These are phyloP conservation scores for Elymnias hypermnestra DNA, from an alignment of 1,140 invertebrate genomes.

Conservation along the genomic window DNA sequence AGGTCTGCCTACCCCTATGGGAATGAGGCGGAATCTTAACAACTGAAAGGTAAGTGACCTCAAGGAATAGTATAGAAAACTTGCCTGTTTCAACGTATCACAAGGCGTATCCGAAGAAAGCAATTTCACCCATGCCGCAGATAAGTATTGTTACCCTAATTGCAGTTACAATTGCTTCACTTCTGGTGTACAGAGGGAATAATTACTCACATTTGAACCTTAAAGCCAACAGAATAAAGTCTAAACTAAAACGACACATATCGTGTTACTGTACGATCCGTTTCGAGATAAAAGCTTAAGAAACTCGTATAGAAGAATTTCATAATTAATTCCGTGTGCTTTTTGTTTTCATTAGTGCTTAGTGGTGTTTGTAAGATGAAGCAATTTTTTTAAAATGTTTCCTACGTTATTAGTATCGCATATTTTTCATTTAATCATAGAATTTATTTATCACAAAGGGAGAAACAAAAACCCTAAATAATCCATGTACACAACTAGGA, in stretches of 20 bases:
- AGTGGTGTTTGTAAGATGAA: no score
- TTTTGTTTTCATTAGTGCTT: conserved; percentile 1
- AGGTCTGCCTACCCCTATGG: no score
- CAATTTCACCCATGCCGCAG: conserved; percentile 38
- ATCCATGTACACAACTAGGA: no score
- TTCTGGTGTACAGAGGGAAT: conserved; percentile 15
- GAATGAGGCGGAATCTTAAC: no score
- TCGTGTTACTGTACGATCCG: background rate
- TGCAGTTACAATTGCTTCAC: conserved; percentile 38
- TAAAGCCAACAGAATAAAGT: conserved; percentile 1
- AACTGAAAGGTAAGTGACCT: no score
- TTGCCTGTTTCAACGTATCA: conserved; percentile 27
- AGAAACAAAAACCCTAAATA: no score
- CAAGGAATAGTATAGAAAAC: no score
- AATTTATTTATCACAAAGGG: no score
- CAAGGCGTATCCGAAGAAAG: conserved; percentile 41
- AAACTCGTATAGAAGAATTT: conserved; percentile 3
- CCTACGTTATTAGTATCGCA: no score
- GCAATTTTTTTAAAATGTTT: no score
- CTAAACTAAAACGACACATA: background rate
- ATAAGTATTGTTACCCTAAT: conserved; percentile 50
- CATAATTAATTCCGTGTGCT: background rate
- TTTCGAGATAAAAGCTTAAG: conserved; percentile 5
- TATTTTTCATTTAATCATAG: no score
- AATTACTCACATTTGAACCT: background rate